Base-by-base conservation (phyloP, 2,113 vertebrate species). In the Strix aluco region DNA sequence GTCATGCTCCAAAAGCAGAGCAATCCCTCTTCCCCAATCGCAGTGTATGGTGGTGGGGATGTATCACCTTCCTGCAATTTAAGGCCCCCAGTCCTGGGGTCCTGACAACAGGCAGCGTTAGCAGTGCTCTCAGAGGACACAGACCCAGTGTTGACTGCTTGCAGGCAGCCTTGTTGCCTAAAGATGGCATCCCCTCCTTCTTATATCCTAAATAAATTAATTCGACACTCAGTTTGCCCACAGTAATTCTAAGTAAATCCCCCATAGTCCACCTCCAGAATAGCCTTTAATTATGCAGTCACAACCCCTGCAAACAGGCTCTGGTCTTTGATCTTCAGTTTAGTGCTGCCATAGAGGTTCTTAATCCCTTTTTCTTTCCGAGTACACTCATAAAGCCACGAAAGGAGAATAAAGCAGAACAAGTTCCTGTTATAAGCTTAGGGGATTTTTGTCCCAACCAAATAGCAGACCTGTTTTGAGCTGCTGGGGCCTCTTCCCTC, bases 71-170 rank as follows among this genome's bases (percentile, higher is more conserved):
- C 25, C 47, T 51, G 30, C 58, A 62, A 10, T 9, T 22, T 2
- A 12, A 71, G 57, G 32, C 27, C 26, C 7, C 38, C 71, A 80
- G 62, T 22, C 55, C 57, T 17, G 4, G 0, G 11, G 27, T 66
- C 55, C 46, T 73, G 38, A 70, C 14, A 58, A 27, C 3, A 1
- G 8, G 59, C 25, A 86, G 59, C 0, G 0, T 42, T 15, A 69
- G 23, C 72, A 86, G 55, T 5, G 1, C 9, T 58, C 78, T 62
- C 74, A 58, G n/a, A 57, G 59, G n/a, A 57, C n/a, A 8, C 62
- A 69, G 59, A 34, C 36, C 29, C 38, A 38, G 46, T 15, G 15
- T 17, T 13, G 38, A 55, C 25, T 54, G 36, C 57, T 58, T 40
- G 36, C 52, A 89, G 34, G 32, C 90, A 90, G 29, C 47, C 47